Evolutionary conservation across 2,888 invertebrate species (phyloP), one percentile per base, ranked within the genome.

Genomic region (Drosophila niveifrons): DNA sequence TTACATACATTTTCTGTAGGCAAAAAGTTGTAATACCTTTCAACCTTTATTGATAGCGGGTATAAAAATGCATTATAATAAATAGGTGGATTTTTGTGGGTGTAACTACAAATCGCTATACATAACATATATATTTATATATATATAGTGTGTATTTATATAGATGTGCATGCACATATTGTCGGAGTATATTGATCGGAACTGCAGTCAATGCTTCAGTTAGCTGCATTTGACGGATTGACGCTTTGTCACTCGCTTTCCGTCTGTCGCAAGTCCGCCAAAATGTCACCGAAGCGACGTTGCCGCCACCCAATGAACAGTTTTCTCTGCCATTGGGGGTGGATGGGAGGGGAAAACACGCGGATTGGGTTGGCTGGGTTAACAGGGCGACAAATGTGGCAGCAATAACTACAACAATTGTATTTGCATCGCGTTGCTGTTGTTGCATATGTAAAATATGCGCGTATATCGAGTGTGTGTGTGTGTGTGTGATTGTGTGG

Each of bases 191-290:
- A 56, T 43, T 29, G 55, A 63, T 67, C 17, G 57, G 43, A 31
- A 34, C 15, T 57, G 31, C 48, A 43, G 56, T 57, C 29, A 63
- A 48, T 41, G 53, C 29, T 28, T 43, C 34, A 51, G 59, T 51
- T 59, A 29, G 15, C 34, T 31, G 39, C 55, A 9, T 56, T 63
- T 65, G 55, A 53, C 72, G 51, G 48, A 44, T 56, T 72, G 66
- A 31, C 56, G 29, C 18, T 62, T 47, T 56, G 43, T 43, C 50
- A 43, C 44, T 17, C 39, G 23, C 6, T 34, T 9, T 9, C 11
- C 18, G 39, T 11, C 41, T 31, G 44, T 59, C 47, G 56, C 43
- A 29, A 41, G 28, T 43, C 15, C 44, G 62, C 36, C 63, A 62
- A 51, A 57, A 63, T 63, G 71, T 17, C 72, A 55, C 23, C 41